A percentile compares a stretch with the other conserved stretches of the same genome.
These are phyloP conservation scores for Colaptes auratus DNA, from an alignment of 2,113 vertebrate species.

Conservation along the genomic window DNA sequence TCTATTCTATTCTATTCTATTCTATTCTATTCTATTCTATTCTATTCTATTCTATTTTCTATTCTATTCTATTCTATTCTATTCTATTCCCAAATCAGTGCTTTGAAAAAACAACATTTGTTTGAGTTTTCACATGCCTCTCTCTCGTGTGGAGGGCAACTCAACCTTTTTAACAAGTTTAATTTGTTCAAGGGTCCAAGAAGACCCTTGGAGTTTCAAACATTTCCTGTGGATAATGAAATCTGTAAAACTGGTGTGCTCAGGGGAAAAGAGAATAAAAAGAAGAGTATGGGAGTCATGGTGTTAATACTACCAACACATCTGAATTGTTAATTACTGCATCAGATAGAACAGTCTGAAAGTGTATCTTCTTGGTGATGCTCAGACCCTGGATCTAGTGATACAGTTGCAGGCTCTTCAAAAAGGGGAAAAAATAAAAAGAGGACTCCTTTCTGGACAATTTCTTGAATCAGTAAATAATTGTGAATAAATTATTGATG, in stretches of 20 bases:
- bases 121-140: background rate
- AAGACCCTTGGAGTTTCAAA: background rate
- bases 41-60: too few relatives aligned
- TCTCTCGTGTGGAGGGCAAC: background rate
- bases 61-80: too few relatives aligned
- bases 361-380: background rate
- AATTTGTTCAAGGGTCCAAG: background rate
- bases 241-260: background rate
- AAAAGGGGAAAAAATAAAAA: background rate
- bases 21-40: too few relatives aligned
- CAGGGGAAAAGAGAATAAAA: background rate
- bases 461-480: background rate
- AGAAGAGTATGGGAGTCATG: background rate
- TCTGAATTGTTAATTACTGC: background rate
- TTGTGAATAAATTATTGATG: background rate
- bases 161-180: background rate
- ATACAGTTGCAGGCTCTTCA: background rate
- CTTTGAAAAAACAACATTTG: background rate
- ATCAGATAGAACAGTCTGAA: background rate
- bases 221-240: rapidly evolving
- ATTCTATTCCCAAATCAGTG: background rate
- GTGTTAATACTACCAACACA: background rate
- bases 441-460: background rate
- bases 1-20: too few relatives aligned
- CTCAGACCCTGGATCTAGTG: background rate